Percentiles rank a stretch among this genome's conserved stretches.
Conservation (phyloP, 2,888 invertebrate species). For the Eretmocerus hayati region DNA sequence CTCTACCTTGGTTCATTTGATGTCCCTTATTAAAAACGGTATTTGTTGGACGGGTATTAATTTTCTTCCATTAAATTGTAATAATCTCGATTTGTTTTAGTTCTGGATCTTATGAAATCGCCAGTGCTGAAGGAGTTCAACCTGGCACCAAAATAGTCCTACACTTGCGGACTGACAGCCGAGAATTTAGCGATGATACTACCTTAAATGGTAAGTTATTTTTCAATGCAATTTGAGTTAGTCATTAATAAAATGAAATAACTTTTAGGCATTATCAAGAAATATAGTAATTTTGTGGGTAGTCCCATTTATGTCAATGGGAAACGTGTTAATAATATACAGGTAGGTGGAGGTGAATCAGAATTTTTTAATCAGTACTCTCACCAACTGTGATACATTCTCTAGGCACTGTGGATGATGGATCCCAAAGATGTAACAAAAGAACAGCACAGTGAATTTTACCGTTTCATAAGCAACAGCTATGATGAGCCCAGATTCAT, state of each 20-base stretch:
- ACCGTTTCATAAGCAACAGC: slow-evolving; percentile 78
- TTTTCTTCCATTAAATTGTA: too few relatives aligned
- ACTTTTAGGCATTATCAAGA: slow-evolving; percentile 70
- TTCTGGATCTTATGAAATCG: slow-evolving; percentile 81
- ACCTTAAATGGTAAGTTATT: slow-evolving; percentile 60
- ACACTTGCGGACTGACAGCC: slow-evolving; percentile 78
- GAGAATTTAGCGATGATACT: slow-evolving; percentile 84
- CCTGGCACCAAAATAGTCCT: slow-evolving; percentile 90
- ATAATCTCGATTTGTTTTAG: slow-evolving; percentile 46
- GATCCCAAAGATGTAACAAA: slow-evolving; percentile 80
- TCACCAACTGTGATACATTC: slow-evolving; percentile 2
- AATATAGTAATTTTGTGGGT: slow-evolving; percentile 96
- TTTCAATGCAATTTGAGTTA: neutral
- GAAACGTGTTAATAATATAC: slow-evolving; percentile 78
- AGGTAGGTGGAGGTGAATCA: too few relatives aligned
- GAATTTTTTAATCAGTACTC: neutral
- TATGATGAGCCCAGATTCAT: slow-evolving; percentile 84
- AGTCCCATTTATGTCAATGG: slow-evolving; percentile 89
- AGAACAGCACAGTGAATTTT: slow-evolving; percentile 89
- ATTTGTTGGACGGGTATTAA: too few relatives aligned
- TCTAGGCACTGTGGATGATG: slow-evolving; percentile 84
- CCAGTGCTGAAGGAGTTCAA: slow-evolving; percentile 75
- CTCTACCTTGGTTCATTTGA: neutral
- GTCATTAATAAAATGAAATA: neutral
- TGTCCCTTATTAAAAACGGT: too few relatives aligned